Base-by-base conservation (phyloP, 2,113 vertebrate genomes). In the Panurus biarmicus region DNA sequence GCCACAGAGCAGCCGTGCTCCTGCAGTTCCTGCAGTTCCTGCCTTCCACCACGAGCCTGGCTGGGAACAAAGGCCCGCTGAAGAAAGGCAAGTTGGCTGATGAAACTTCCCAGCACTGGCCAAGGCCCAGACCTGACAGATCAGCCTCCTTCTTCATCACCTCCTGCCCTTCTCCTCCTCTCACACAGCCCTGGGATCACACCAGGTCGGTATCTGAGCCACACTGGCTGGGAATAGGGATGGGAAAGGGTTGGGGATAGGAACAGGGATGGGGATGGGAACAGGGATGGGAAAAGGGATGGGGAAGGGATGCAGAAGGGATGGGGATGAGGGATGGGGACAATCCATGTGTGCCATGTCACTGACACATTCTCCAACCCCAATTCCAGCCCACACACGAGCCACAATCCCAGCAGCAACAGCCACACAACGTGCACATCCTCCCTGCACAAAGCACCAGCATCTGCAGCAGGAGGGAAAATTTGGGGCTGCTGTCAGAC, bases 1-100 rank as follows among this genome's bases (percentile, higher is more conserved):
- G 91, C 95, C 91, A n/a, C n/a, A 62, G 88, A 95, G 74, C 61
- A 80, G 92, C 83, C n/a, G n/a, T n/a, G n/a, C n/a, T n/a, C n/a
- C n/a, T n/a, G n/a, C n/a, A n/a, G n/a, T n/a, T n/a, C n/a, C n/a
- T n/a, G n/a, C n/a, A n/a, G 7, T 1, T 29, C 14, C 89, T 84
- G 94, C 85, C 86, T 87, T 74, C 64, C 87, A 36, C 26, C 2
- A 8, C 31, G 26, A 93, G 86, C 69, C 2, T 51, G 89, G 47
- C 80, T 60, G 91, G 38, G 64, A 95, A 95, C 94, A 94, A 94
- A 96, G 91, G 85, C 82, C 88, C 1, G 3, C 26, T 47, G 75
- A 19, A 64, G 75, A 82, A 94, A 76, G 71, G 91, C 48, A 20
- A 84, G 15, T 29, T 36, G 90, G 91, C 75, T 20, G n/a, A 7